A percentile compares a stretch with the other conserved stretches of the same genome.
Evolutionary conservation across 2,888 invertebrate genomes (phyloP).

Genomic region (Callimorpha dominula): DNA sequence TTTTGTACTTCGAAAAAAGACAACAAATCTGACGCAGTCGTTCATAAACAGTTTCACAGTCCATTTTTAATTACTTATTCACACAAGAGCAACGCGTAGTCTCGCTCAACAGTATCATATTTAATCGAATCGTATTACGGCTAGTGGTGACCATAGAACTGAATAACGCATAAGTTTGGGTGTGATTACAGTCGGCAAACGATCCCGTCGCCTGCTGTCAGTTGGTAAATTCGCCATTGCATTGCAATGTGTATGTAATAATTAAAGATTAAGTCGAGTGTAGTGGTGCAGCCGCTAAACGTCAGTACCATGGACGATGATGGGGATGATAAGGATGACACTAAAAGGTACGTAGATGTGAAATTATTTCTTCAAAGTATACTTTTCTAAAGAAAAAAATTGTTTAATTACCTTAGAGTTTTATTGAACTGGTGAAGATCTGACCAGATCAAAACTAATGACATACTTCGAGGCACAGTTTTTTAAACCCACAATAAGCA

Average conservation of each 20-base stretch:
- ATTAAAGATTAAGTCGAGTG: conserved; percentile 27
- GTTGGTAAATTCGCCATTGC: conserved; percentile 32
- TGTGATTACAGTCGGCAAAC: conserved; percentile 37
- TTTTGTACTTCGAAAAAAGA: conserved; percentile 21
- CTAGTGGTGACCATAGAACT: background rate
- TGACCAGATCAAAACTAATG: background rate
- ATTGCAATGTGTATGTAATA: conserved; percentile 30
- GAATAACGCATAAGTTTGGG: conserved; percentile 18
- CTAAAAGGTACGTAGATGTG: conserved; percentile 89
- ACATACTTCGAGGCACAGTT: background rate
- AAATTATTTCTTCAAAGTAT: background rate
- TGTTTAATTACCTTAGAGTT: background rate
- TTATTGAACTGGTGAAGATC: background rate
- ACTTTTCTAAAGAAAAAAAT: no score
- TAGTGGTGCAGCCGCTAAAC: conserved; percentile 24
- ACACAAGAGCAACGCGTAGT: conserved; percentile 12
- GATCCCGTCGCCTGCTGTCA: conserved; percentile 22
- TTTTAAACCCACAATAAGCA: background rate
- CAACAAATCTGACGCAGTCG: conserved; percentile 45
- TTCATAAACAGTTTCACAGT: conserved; percentile 29
- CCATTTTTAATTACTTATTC: conserved; percentile 21
- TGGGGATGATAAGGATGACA: conserved; percentile 93
- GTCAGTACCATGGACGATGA: conserved; percentile 91
- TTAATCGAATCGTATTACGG: conserved; percentile 11
- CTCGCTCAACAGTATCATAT: conserved; percentile 2